Evolutionary conservation across 1,140 invertebrate genomes (phyloP).

Genomic region (Conus betulinus): DNA sequence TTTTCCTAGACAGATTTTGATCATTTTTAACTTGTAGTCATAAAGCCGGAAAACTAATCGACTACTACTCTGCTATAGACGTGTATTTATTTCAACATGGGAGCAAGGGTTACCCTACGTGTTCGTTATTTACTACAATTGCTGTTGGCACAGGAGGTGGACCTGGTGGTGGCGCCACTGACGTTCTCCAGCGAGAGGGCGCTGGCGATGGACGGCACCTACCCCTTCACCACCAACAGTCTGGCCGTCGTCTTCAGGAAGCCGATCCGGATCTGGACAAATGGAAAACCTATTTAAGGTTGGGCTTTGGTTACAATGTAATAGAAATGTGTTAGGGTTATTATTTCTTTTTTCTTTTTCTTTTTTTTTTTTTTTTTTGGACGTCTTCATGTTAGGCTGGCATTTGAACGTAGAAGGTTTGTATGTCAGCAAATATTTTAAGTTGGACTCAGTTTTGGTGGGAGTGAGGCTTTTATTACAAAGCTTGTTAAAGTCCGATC

Average conservation of each 20-base stretch:
- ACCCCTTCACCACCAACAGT: slow-evolving; percentile 31
- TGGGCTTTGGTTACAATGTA: neutral
- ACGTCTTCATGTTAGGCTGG: too few relatives aligned
- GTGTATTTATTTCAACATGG: too few relatives aligned
- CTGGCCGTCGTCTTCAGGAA: slow-evolving; percentile 23
- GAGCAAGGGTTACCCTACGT: too few relatives aligned
- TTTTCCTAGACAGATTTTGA: too few relatives aligned
- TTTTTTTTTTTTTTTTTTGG: neutral
- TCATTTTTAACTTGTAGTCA: too few relatives aligned
- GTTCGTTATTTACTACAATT: neutral
- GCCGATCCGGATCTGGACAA: slow-evolving; percentile 44
- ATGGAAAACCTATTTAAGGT: slow-evolving; percentile 46
- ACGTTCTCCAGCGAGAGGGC: slow-evolving; percentile 37
- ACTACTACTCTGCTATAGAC: too few relatives aligned
- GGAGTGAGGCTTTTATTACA: too few relatives aligned
- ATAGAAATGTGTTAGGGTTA: neutral
- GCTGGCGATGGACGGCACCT: slow-evolving; percentile 43
- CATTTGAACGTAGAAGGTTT: too few relatives aligned
- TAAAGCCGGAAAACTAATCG: too few relatives aligned
- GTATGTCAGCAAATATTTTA: too few relatives aligned
- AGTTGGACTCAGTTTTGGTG: too few relatives aligned
- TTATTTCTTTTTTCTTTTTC: neutral
- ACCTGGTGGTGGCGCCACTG: slow-evolving; percentile 41
- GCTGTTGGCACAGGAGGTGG: slow-evolving; percentile 34
- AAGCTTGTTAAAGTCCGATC: slow-evolving; percentile 1